Conservation (phyloP, 1,140 invertebrate genomes). For the Achatina immaculata region DNA sequence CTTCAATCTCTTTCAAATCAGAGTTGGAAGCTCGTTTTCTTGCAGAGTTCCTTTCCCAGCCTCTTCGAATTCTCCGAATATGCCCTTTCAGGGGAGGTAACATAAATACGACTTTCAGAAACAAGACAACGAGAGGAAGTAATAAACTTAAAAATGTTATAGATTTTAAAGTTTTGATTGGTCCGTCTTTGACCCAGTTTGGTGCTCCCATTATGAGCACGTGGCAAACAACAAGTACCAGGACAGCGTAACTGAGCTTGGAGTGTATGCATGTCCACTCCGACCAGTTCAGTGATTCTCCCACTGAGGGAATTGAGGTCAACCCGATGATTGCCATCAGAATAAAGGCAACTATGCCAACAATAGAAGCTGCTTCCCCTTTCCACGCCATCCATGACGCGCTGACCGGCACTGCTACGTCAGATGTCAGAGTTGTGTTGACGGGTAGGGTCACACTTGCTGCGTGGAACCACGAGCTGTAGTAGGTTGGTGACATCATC, state of each 20-base stretch:
- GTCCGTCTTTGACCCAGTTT: slow-evolving; percentile 50
- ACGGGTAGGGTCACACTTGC: slow-evolving; percentile 48
- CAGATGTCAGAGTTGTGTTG: slow-evolving; percentile 41
- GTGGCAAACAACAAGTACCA: slow-evolving; percentile 56
- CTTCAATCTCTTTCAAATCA: no score
- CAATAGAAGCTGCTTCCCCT: slow-evolving; percentile 56
- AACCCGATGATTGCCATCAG: slow-evolving; percentile 57
- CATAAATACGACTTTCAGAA: slow-evolving; percentile 50
- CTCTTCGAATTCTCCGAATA: slow-evolving; percentile 52
- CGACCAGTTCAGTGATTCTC: slow-evolving; percentile 61
- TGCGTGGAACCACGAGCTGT: slow-evolving; percentile 58
- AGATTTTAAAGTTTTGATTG: slow-evolving; percentile 45
- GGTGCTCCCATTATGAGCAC: slow-evolving; percentile 59
- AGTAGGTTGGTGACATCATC: slow-evolving; percentile 65
- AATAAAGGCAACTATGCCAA: slow-evolving; percentile 59
- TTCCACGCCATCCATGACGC: slow-evolving; percentile 59
- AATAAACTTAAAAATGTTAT: slow-evolving; percentile 61
- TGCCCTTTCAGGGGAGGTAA: slow-evolving; percentile 52
- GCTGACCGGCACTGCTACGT: slow-evolving; percentile 39
- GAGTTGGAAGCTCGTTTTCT: no score
- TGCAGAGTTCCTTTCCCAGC: slow-evolving; percentile 53
- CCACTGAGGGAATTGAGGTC: slow-evolving; percentile 63
- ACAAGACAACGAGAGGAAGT: slow-evolving; percentile 55
- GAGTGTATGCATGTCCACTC: slow-evolving; percentile 67
- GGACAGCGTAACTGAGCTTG: slow-evolving; percentile 55